These are phyloP conservation scores for Marmota monax DNA, from an alignment of 2,113 vertebrate species.

Conservation along the genomic window DNA sequence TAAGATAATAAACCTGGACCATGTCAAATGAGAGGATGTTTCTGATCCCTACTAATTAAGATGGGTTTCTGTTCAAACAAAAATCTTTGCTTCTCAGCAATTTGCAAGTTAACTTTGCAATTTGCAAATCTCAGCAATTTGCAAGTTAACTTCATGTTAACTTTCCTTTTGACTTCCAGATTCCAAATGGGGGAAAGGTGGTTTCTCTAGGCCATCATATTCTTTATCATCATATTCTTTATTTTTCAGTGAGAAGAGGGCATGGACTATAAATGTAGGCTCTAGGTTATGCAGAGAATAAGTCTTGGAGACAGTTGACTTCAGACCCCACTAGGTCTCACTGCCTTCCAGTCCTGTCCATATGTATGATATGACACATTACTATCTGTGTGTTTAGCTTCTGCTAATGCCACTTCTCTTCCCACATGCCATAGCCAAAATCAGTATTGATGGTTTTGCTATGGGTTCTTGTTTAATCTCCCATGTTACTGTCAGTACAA, in stretches of 20 bases:
- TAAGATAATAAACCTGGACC: neutral
- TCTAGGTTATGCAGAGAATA: no score
- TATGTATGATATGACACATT: no score
- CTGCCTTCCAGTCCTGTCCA: no score
- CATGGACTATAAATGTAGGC: neutral
- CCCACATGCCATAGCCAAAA: neutral
- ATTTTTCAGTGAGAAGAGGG: neutral
- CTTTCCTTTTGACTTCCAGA: constrained; percentile 25
- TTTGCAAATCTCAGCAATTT: constrained; percentile 8
- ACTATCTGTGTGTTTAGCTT: neutral
- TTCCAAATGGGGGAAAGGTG: neutral
- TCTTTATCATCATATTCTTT: neutral
- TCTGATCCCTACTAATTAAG: neutral
- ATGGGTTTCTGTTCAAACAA: neutral
- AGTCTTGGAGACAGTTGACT: no score
- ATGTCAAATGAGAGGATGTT: neutral
- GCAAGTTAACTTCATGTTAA: neutral
- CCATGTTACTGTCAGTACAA: neutral
- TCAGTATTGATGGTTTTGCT: neutral
- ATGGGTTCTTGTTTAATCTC: neutral
- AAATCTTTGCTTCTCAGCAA: neutral
- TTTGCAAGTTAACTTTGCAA: neutral
- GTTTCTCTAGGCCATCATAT: neutral
- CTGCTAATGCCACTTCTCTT: neutral
- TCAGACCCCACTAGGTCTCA: no score